phyloP scores from a whole-genome alignment of 2,113 vertebrate genomes.

The Engraulis encrasicolus region DNA sequence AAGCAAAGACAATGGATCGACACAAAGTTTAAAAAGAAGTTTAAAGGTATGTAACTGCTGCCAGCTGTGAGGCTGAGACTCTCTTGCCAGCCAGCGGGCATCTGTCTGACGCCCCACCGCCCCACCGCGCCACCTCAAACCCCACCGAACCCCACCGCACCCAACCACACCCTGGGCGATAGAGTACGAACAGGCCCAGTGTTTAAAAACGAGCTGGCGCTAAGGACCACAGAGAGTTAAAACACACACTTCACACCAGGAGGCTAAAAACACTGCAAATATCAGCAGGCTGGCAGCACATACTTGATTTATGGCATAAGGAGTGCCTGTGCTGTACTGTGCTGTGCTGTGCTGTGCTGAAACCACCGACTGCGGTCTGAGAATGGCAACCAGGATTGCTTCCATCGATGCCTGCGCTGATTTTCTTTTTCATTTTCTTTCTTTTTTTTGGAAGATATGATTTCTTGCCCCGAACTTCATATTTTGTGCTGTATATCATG shows the following conservation, averaged over 20 bases:
- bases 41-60: too few relatives aligned
- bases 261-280: constrained; percentile 56
- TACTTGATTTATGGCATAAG: constrained; percentile 71
- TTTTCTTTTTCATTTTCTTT: not conserved
- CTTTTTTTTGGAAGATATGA: too few relatives aligned
- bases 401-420: not conserved
- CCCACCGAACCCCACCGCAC: too few relatives aligned
- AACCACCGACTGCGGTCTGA: not conserved
- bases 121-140: too few relatives aligned
- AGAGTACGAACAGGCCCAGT: constrained; percentile 32
- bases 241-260: constrained; percentile 52
- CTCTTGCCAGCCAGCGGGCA: not conserved
- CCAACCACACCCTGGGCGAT: too few relatives aligned
- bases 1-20: too few relatives aligned
- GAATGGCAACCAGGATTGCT: constrained; percentile 18
- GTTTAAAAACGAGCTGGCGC: constrained; percentile 34
- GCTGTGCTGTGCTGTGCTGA: too few relatives aligned
- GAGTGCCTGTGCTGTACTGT: constrained; percentile 43
- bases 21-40: too few relatives aligned
- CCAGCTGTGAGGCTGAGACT: constrained; percentile 25
- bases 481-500: constrained; percentile 1
- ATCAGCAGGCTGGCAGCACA: constrained; percentile 50
- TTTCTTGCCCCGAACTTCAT: constrained; percentile 17
- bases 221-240: constrained; percentile 52
- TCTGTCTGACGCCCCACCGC: constrained; percentile 13